Base-by-base conservation (phyloP, 2,888 invertebrate genomes). In the Rhagium mordax region DNA sequence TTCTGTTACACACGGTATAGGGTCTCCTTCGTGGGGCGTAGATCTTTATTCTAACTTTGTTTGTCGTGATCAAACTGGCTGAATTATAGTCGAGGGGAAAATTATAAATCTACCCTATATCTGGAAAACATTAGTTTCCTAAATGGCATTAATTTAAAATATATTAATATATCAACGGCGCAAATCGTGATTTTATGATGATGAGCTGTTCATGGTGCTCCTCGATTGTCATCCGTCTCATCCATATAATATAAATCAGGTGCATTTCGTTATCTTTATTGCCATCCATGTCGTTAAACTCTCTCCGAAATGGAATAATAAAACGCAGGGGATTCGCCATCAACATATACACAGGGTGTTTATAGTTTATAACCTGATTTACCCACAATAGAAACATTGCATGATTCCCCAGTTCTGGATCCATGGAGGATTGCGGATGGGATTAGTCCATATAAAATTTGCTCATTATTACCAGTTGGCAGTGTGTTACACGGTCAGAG, bases 181-280 rank as follows among this genome's bases (percentile, higher is more conserved):
- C 59, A 59, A 59, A 59, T 59, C 33, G 59, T 33, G 33, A 59
- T 59, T 59, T 59, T 29, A 59, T 59, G 15, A 59, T 59, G 59
- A 33, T 59, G 33, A 59, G 33, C 21, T 33, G 59, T 59, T 27
- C 33, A 21, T 24, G 15, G 24, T 24, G 10, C n/a, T 55, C 21
- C 21, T 20, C 20, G 24, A 21, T 55, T 55, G 1, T 2, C 7
- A 29, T 16, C 59, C 3, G n/a, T n/a, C 18, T 59, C 59, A 16
- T 59, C 15, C 33, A 33, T 59, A 59, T 18, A 29, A 20, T 21
- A 10, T 21, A n/a, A 57, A 33, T 33, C 8, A n/a, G n/a, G 41
- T 41, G 41, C n/a, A 41, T 41, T 15, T 41, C n/a, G 41, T 41
- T 41, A 41, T 41, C 41, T 41, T 41, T 41, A 41, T 41, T n/a